A percentile compares a stretch with the other conserved stretches of the same genome.
These are phyloP conservation scores for Triplophysa dalaica DNA, from an alignment of 2,113 vertebrate genomes.

Conservation along the genomic window DNA sequence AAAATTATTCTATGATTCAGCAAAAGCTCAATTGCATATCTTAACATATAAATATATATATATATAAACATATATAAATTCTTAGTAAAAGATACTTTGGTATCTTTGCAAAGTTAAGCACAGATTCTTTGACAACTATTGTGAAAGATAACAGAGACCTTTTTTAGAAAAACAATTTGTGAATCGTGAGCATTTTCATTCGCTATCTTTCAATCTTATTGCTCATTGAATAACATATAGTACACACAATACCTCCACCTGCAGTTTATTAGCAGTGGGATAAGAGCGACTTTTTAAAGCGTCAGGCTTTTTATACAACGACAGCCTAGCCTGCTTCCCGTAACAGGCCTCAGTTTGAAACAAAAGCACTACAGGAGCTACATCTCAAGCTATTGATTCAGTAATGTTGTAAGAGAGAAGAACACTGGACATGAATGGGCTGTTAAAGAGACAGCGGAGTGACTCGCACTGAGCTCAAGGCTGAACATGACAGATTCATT, in stretches of 20 bases:
- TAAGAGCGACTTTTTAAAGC: slow-evolving; percentile 21
- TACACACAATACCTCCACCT: not conserved
- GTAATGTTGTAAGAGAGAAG: slow-evolving; percentile 40
- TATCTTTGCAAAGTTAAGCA: too few species aligned
- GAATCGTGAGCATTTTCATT: too few species aligned
- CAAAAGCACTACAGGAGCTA: slow-evolving; percentile 36
- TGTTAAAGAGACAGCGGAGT: slow-evolving; percentile 28
- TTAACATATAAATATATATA: too few species aligned
- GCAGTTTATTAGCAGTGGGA: slow-evolving; percentile 21
- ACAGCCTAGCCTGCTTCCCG: slow-evolving; percentile 38
- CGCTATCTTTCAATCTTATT: too few species aligned
- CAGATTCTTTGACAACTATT: too few species aligned
- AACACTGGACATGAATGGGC: slow-evolving; percentile 29
- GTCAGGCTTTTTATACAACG: slow-evolving; percentile 13
- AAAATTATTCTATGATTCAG: too few species aligned
- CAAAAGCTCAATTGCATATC: too few species aligned
- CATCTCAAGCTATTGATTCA: slow-evolving; percentile 36
- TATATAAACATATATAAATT: too few species aligned
- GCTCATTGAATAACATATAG: too few species aligned
- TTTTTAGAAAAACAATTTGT: too few species aligned
- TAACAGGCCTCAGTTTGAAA: slow-evolving; percentile 38
- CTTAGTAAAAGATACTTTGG: too few species aligned
- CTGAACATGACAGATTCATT: slow-evolving; percentile 31
- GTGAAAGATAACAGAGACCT: too few species aligned
- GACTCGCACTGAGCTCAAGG: slow-evolving; percentile 22